Evolutionary conservation across 2,888 invertebrate species (phyloP).

Genomic region (Pyrrhia umbra): DNA sequence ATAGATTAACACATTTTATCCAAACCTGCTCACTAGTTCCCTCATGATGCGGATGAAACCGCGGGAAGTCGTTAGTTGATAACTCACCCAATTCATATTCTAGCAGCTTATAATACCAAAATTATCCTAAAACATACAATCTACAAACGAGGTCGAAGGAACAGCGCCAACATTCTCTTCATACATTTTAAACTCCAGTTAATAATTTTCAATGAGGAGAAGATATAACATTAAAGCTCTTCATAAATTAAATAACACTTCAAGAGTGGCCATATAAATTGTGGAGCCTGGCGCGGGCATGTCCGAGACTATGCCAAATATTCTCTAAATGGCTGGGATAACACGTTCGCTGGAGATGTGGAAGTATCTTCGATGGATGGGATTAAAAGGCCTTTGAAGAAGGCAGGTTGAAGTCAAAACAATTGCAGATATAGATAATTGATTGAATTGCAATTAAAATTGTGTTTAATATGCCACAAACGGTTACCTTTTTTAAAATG

Average conservation of each 20-base stretch:
- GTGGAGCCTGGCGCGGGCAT: conserved; percentile 18
- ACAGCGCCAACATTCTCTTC: conserved; percentile 33
- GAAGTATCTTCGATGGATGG: conserved; percentile 15
- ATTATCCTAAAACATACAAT: conserved; percentile 34
- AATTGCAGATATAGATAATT: neutral
- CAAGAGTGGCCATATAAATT: conserved; percentile 36
- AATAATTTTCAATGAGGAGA: conserved; percentile 54
- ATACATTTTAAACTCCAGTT: conserved; percentile 40
- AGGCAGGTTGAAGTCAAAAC: neutral
- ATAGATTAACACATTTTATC: too few species aligned
- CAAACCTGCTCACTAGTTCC: too few species aligned
- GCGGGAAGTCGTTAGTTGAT: too few species aligned
- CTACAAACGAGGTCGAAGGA: conserved; percentile 16
- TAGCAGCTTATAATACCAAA: conserved; percentile 4
- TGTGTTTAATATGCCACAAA: too few species aligned
- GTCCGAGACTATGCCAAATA: conserved; percentile 44
- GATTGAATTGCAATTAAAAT: too few species aligned
- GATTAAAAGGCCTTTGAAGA: neutral
- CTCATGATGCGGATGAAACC: too few species aligned
- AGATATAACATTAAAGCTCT: conserved; percentile 39
- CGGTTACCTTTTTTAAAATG: too few species aligned
- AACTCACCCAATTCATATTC: conserved; percentile 3
- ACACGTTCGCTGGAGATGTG: conserved; percentile 28
- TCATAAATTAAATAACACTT: conserved; percentile 44
- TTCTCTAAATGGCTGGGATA: conserved; percentile 37